Evolutionary conservation across 1,140 invertebrate species (phyloP).

Genomic region (Drosophila bipectinata): DNA sequence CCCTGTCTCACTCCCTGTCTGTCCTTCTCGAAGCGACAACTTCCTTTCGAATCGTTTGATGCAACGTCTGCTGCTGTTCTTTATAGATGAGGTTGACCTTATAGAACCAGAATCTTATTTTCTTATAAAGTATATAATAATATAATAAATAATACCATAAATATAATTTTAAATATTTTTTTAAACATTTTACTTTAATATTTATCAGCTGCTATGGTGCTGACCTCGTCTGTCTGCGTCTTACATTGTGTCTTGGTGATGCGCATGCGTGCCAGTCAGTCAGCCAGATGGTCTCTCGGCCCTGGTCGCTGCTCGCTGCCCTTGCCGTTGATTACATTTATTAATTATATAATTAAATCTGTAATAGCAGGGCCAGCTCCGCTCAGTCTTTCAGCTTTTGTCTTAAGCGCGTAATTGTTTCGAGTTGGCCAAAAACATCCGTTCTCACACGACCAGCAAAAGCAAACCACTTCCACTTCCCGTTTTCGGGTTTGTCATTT

Average conservation of each 20-base stretch:
- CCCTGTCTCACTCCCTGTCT: background rate
- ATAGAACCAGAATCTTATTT: background rate
- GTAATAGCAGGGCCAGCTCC: conserved; percentile 61
- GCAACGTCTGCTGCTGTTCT: conserved; percentile 1
- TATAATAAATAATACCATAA: background rate
- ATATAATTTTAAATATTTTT: background rate
- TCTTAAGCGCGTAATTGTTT: conserved; percentile 69
- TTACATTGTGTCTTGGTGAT: conserved; percentile 13
- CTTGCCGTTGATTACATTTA: conserved; percentile 75
- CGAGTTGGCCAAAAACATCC: conserved; percentile 60
- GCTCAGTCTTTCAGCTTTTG: conserved; percentile 13
- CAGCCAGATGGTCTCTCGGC: conserved; percentile 47
- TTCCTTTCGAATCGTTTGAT: conserved; percentile 48
- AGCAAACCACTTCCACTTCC: conserved; percentile 76
- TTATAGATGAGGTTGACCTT: background rate
- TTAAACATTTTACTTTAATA: background rate
- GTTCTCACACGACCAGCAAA: conserved; percentile 67
- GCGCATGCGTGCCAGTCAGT: conserved; percentile 69
- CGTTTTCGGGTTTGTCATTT: conserved; percentile 48
- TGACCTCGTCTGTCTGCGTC: background rate
- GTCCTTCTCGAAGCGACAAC: conserved; percentile 42
- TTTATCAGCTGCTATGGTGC: background rate
- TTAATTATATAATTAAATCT: conserved; percentile 83
- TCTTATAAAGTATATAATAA: background rate
- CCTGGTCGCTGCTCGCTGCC: conserved; percentile 7